phyloP scores from a whole-genome alignment of 2,797 vertebrate genomes.

The Danio choprae region DNA sequence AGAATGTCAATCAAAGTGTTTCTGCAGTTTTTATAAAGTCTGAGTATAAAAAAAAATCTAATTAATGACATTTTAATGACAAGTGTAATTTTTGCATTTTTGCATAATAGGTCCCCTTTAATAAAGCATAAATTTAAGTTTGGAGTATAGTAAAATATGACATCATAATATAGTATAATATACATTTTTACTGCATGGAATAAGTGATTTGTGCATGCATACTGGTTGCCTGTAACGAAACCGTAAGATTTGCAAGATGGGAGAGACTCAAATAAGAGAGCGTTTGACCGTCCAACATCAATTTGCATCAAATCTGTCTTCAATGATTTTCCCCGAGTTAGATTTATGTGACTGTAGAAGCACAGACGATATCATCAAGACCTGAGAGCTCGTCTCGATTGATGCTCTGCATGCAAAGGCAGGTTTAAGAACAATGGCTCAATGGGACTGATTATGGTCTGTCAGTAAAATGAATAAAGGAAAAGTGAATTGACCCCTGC shows the following conservation, averaged over 20 bases:
- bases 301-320: not conserved
- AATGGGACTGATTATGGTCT: not conserved
- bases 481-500: conserved; percentile 22
- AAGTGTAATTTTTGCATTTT: no score
- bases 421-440: not conserved
- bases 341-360: not conserved
- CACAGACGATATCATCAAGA: not conserved
- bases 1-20: no score
- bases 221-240: not conserved
- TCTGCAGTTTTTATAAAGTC: no score
- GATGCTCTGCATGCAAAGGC: not conserved
- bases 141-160: not conserved
- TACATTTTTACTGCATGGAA: not conserved
- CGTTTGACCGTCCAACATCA: not conserved
- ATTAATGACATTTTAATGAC: no score
- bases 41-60: no score
- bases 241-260: not conserved
- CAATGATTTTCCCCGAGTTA: not conserved
- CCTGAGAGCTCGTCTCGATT: not conserved
- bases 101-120: no score
- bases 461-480: conserved; percentile 5
- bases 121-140: no score
- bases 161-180: not conserved
- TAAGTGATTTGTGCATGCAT: not conserved
- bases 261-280: not conserved